Evolutionary conservation across 2,797 vertebrate genomes (phyloP), one percentile per base, ranked within the genome.

Genomic region (Sebastiscus albofasciatus): DNA sequence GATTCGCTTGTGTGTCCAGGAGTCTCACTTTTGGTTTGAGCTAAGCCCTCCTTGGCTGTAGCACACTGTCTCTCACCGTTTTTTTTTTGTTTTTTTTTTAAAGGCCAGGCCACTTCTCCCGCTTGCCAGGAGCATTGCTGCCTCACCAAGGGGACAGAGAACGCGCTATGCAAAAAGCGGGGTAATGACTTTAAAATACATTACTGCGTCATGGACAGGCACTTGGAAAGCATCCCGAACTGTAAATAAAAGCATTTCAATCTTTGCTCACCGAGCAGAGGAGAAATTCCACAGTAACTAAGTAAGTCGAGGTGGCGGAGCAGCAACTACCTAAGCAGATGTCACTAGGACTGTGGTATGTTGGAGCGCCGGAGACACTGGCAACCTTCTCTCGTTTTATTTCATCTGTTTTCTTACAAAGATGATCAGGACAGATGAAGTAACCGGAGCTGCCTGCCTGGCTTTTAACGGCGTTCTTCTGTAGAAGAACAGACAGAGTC

Each of bases 191-290:
- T 94, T 92, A 90, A 95, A 95, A 94, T 80, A 69, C 88, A 93
- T 90, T 60, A 92, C 82, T 86, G 87, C 83, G 75, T 93, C 91
- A 90, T 79, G 84, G 90, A 91, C 90, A 91, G 92, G 82, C 90
- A 78, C 56, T 93, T 94, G 94, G 93, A 95, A 85, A 77, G 52
- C 11, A 55, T 92, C 90, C 88, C 52, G 64, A 93, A 93, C 84
- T 95, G 94, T 94, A 94, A 95, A 95, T 94, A 95, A 94, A 94
- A 93, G 90, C 91, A 91, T 94, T 94, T 92, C 80, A 92, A 93
- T 94, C 88, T 93, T 93, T 81, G 72, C 89, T 90, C 89, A 56
- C 64, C 1, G 36, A 86, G 80, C 82, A 60, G 75, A 82, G 84
- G 66, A 92, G 85, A 92, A 92, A 95, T 95, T 94, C 94, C 93